Conservation (phyloP, 1,140 invertebrate species). For the Sarcophaga bullata region DNA sequence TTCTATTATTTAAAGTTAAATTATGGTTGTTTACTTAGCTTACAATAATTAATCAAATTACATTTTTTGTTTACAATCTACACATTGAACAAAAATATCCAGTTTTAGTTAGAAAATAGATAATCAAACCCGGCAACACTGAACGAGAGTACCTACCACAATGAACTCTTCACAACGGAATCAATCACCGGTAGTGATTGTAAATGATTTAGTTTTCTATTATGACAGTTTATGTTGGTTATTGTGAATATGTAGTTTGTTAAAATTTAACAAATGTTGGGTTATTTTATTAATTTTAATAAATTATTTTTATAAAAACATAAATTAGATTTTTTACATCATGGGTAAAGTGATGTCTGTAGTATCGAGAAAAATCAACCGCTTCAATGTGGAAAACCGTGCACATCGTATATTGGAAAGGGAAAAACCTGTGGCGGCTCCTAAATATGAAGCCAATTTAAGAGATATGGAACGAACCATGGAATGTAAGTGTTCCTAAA, state of each 20-base stretch:
- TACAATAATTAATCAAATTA: too few species aligned
- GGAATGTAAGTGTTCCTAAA: constrained; percentile 66
- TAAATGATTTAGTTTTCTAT: not conserved
- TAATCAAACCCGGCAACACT: too few species aligned
- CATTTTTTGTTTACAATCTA: too few species aligned
- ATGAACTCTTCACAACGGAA: too few species aligned
- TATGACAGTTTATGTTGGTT: constrained; percentile 16
- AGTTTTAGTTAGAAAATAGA: too few species aligned
- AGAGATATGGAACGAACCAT: constrained; percentile 72
- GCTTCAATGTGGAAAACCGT: constrained; percentile 78
- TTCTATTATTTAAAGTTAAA: too few species aligned
- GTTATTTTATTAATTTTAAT: constrained; percentile 18
- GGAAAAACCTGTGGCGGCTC: constrained; percentile 75
- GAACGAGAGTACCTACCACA: too few species aligned
- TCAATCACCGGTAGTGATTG: not conserved
- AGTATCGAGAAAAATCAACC: constrained; percentile 67
- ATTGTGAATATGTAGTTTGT: constrained; percentile 12
- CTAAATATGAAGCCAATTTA: constrained; percentile 70
- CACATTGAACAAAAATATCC: too few species aligned
- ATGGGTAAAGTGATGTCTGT: constrained; percentile 70
- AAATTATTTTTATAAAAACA: constrained; percentile 19
- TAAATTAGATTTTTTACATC: constrained; percentile 45
- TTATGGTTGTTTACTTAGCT: too few species aligned
- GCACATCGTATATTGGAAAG: constrained; percentile 73
- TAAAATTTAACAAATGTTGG: constrained; percentile 32